A percentile compares a stretch with the other conserved stretches of the same genome.
phyloP scores from a whole-genome alignment of 2,888 invertebrate species.

The Hetaerina titia region DNA sequence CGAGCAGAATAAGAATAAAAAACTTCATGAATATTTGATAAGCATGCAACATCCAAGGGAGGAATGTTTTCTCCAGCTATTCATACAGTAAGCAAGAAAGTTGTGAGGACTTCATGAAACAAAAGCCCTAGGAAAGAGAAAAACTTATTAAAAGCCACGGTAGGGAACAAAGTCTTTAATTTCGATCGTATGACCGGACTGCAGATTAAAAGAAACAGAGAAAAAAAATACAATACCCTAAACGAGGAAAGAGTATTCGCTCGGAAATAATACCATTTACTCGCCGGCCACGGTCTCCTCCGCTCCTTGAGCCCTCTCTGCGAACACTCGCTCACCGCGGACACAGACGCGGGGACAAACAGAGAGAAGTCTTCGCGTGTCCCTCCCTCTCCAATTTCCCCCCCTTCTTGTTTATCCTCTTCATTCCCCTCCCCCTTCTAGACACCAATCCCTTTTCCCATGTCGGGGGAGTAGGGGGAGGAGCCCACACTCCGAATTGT shows the following conservation, averaged over 20 bases:
- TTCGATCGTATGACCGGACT: too few relatives aligned
- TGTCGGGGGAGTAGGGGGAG: not conserved
- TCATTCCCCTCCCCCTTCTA: not conserved
- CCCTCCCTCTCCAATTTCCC: not conserved
- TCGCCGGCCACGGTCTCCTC: not conserved
- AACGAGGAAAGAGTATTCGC: not conserved
- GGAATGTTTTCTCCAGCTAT: not conserved
- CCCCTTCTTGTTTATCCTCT: not conserved
- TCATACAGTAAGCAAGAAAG: not conserved
- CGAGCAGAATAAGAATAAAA: too few relatives aligned
- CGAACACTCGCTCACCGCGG: not conserved
- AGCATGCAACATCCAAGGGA: not conserved
- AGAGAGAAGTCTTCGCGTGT: not conserved
- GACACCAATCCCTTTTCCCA: not conserved
- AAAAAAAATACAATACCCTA: not conserved
- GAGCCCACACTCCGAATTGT: not conserved
- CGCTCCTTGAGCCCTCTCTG: not conserved
- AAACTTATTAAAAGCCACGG: too few relatives aligned
- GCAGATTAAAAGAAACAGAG: not conserved
- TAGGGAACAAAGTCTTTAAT: too few relatives aligned
- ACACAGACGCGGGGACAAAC: not conserved
- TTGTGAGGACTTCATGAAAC: too few relatives aligned
- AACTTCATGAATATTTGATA: too few relatives aligned
- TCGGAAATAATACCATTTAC: not conserved
- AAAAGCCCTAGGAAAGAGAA: too few relatives aligned